Base-by-base conservation (phyloP, 1,140 invertebrate species). In the Drosophila micromelanica region DNA sequence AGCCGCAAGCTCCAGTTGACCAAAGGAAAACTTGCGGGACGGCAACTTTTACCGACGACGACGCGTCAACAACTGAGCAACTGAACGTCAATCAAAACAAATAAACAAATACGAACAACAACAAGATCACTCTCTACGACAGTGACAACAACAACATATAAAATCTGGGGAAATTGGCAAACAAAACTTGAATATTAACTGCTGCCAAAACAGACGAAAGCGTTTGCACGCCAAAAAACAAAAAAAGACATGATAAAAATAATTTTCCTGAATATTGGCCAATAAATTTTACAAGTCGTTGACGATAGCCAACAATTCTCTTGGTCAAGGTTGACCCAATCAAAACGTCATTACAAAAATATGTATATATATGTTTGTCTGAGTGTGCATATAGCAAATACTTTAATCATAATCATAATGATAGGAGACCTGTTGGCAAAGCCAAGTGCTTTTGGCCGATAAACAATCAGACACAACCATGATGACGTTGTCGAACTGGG, bases 271-370 rank as follows among this genome's bases (percentile, higher is more conserved):
- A 89, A 87, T 90, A 82, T 84, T 90, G 87, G 87, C 87, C 79
- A 90, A 90, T 90, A 90, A 87, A 90, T 89, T 79, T 78, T 84
- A 75, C 84, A 82, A 90, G 78, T 80, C 87, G 76, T 79, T 84
- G 73, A 80, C 76, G 80, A 65, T 77, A 68, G 73, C 80, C 80
- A 85, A 85, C 73, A 62, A 77, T 68, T 72, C 59, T 71, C 65
- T 90, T 87, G 87, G 71, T 68, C 73, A 90, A 89, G 75, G 70
- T 60, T 64, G 56, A 55, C 57, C 72, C 87, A 90, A 90, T 90
- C 81, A 20, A 80, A 78, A 80, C 76, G 79, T 80, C 76, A 84
- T 76, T 76, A 79, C 73, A 46, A 38, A 32, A 23, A 43, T 35
- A 59, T 12, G 13, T 59, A 38, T 45, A 35, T 37, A 13, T 67